These are phyloP conservation scores for Melipona bicolor DNA, from an alignment of 2,888 invertebrate genomes.

Conservation along the genomic window DNA sequence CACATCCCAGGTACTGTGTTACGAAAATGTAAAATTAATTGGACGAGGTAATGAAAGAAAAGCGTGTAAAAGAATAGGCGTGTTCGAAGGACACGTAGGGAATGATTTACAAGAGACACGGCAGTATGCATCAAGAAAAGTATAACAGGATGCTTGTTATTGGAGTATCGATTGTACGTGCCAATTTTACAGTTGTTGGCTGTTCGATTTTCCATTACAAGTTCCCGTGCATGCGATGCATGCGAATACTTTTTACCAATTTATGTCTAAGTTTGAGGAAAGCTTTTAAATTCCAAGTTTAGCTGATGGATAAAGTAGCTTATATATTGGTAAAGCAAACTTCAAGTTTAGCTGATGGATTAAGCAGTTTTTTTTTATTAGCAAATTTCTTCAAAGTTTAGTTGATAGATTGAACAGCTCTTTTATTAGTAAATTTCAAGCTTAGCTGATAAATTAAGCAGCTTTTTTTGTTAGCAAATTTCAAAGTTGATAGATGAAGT, in stretches of 20 bases:
- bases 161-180: constrained; percentile 4
- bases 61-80: not conserved
- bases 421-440: not conserved
- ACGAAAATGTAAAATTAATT: constrained; percentile 18
- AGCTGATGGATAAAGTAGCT: too few relatives aligned
- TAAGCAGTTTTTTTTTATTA: too few relatives aligned
- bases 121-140: not conserved
- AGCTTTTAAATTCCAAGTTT: not conserved
- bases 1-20: constrained; percentile 96
- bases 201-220: not conserved
- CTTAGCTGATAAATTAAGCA: too few relatives aligned
- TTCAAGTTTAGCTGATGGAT: too few relatives aligned
- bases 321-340: too few relatives aligned
- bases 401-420: too few relatives aligned
- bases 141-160: constrained; percentile 1
- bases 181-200: constrained; percentile 12
- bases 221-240: not conserved
- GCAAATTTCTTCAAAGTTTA: not conserved
- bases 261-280: too few relatives aligned
- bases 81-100: not conserved
- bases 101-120: not conserved
- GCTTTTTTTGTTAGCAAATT: too few relatives aligned
- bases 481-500: too few relatives aligned
- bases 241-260: not conserved
- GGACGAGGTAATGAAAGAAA: constrained; percentile 4